Percentiles rank a stretch among this genome's conserved stretches.
Conservation (phyloP, 1,140 invertebrate genomes). For the Drosophila arawakana region DNA sequence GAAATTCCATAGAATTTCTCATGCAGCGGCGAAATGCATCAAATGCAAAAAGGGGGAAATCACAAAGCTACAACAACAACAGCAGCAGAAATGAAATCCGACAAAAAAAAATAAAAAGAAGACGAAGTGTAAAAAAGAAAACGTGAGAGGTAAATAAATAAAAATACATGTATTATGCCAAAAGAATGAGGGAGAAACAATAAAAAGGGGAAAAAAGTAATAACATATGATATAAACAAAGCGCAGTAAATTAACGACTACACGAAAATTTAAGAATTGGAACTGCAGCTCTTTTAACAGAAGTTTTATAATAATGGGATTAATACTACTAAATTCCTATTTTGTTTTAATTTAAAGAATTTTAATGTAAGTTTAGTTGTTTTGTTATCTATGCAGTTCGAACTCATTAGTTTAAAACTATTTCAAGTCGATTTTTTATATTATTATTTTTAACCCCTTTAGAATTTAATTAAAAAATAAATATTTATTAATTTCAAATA, state of each 20-base stretch:
- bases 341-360: neutral
- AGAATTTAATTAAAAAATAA: neutral
- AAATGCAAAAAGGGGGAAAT: constrained; percentile 43
- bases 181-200: constrained; percentile 14
- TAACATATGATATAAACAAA: constrained; percentile 62
- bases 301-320: too few relatives aligned
- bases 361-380: too few relatives aligned
- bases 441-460: too few relatives aligned
- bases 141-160: constrained; percentile 76
- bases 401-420: too few relatives aligned
- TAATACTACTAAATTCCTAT: neutral
- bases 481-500: neutral
- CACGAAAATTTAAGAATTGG: neutral
- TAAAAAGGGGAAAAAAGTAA: constrained; percentile 22
- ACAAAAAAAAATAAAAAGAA: constrained; percentile 19
- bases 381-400: too few relatives aligned
- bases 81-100: constrained; percentile 5
- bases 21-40: constrained; percentile 63
- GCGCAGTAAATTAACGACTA: constrained; percentile 60
- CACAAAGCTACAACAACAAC: constrained; percentile 8
- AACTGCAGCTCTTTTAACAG: neutral
- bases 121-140: constrained; percentile 33
- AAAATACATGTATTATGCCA: constrained; percentile 58
- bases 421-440: too few relatives aligned
- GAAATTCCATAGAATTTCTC: constrained; percentile 65